phyloP scores from a whole-genome alignment of 2,888 invertebrate species.

The Horisme vitalbata region DNA sequence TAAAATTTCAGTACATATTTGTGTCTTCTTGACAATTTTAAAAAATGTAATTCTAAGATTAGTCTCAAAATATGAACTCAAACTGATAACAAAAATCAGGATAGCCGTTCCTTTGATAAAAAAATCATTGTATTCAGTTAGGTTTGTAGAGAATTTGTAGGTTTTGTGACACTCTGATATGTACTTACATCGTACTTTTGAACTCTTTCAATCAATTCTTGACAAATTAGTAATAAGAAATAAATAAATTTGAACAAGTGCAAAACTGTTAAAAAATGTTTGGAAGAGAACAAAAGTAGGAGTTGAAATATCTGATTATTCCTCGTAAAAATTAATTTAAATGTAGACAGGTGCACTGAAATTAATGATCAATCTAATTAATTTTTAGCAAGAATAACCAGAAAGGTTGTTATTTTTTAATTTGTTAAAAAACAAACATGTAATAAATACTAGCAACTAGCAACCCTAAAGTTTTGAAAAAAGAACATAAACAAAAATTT shows the following conservation, averaged over 20 bases:
- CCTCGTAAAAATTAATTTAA: slow-evolving; percentile 21
- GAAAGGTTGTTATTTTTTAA: background rate
- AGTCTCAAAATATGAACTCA: slow-evolving; percentile 42
- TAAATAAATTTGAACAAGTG: slow-evolving; percentile 27
- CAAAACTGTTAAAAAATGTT: slow-evolving; percentile 24
- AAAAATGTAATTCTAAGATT: background rate
- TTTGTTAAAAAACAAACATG: no score
- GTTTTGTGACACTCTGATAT: slow-evolving; percentile 54
- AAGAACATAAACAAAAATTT: no score
- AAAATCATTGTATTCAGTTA: slow-evolving; percentile 29
- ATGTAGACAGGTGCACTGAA: background rate
- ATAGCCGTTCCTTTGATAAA: slow-evolving; percentile 29
- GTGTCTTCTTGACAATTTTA: background rate
- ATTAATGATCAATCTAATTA: slow-evolving; percentile 12
- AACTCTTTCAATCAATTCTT: slow-evolving; percentile 37
- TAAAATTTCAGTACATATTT: slow-evolving; percentile 33
- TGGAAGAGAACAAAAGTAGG: slow-evolving; percentile 43
- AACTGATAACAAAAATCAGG: slow-evolving; percentile 44
- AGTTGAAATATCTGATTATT: slow-evolving; percentile 14
- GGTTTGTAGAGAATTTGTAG: slow-evolving; percentile 45
- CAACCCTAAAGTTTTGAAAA: no score
- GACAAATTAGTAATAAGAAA: slow-evolving; percentile 33
- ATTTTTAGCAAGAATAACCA: slow-evolving; percentile 25
- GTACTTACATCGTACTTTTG: slow-evolving; percentile 53
- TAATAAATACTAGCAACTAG: no score